phyloP scores from a whole-genome alignment of 2,113 vertebrate species.

The Lota lota region DNA sequence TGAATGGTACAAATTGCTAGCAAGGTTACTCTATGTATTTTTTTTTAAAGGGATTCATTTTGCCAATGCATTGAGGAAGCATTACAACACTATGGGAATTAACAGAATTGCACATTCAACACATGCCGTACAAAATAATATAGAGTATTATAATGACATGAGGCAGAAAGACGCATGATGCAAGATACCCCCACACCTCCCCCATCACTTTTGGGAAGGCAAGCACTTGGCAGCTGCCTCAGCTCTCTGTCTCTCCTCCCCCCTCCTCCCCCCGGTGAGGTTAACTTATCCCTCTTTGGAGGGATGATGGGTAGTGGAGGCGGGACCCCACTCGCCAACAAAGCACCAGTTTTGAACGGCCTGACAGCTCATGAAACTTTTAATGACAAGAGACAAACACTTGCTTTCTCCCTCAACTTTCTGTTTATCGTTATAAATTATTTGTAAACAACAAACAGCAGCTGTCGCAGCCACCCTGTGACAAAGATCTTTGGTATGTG shows the following conservation, averaged over 20 bases:
- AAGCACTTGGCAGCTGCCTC: neutral
- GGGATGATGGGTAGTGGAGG: constrained; percentile 22
- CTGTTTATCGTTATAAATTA: constrained; percentile 66
- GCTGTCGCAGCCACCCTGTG: constrained; percentile 42
- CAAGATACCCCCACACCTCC: too few species aligned
- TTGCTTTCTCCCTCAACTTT: constrained; percentile 59
- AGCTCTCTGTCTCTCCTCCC: constrained; percentile 22
- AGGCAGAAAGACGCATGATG: too few species aligned
- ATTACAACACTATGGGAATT: too few species aligned
- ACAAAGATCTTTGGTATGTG: constrained; percentile 12
- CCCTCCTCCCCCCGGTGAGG: constrained; percentile 4
- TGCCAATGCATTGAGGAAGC: too few species aligned
- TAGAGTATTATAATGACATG: too few species aligned
- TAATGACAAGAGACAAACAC: constrained; percentile 58
- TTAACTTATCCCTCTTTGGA: neutral
- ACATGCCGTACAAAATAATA: too few species aligned
- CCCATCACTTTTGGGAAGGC: too few species aligned
- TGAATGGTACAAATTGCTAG: too few species aligned
- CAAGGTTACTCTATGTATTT: too few species aligned
- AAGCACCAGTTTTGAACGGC: constrained; percentile 46
- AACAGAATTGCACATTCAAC: too few species aligned
- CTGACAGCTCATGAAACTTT: constrained; percentile 64
- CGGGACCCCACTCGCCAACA: constrained; percentile 38
- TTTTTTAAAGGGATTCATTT: too few species aligned
- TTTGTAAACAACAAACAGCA: constrained; percentile 67